Percentiles rank a stretch among this genome's conserved stretches.
These are phyloP conservation scores for Hydropotes inermis DNA, from an alignment of 2,113 vertebrate genomes.

Conservation along the genomic window DNA sequence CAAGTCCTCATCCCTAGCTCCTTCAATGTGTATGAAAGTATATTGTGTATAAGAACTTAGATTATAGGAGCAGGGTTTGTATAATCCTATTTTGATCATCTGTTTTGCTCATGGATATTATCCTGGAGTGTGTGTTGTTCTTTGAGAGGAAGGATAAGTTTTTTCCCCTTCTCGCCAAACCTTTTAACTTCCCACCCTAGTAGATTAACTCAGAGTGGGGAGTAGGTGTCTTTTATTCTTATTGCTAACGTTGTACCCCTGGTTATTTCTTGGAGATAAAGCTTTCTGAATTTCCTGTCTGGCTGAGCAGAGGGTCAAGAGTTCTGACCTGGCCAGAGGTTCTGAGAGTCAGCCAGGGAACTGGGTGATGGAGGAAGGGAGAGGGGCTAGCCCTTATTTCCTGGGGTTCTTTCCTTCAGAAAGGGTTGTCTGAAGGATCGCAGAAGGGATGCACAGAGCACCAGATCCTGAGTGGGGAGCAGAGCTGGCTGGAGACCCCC, in stretches of 20 bases:
- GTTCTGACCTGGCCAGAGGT: neutral
- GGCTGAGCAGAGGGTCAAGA: neutral
- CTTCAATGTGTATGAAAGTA: neutral
- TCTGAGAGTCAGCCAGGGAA: neutral
- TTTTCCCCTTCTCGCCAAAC: neutral
- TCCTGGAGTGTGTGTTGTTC: neutral
- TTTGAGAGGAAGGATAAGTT: neutral
- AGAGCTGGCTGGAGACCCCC: neutral
- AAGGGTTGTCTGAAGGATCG: neutral
- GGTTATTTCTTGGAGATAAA: neutral
- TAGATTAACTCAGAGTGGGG: neutral
- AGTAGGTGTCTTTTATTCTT: neutral
- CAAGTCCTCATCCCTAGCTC: neutral
- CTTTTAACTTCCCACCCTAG: neutral
- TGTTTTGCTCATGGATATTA: neutral
- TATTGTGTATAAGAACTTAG: neutral
- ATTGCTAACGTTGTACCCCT: neutral
- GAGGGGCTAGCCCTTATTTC: neutral
- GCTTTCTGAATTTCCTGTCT: neutral
- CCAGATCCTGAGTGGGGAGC: neutral
- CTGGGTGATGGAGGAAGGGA: neutral
- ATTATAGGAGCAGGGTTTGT: neutral
- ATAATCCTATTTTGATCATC: neutral
- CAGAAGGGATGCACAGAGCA: neutral
- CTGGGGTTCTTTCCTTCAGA: neutral